These are phyloP conservation scores for Acrobasis consociella DNA, from an alignment of 2,888 invertebrate species.

Conservation along the genomic window DNA sequence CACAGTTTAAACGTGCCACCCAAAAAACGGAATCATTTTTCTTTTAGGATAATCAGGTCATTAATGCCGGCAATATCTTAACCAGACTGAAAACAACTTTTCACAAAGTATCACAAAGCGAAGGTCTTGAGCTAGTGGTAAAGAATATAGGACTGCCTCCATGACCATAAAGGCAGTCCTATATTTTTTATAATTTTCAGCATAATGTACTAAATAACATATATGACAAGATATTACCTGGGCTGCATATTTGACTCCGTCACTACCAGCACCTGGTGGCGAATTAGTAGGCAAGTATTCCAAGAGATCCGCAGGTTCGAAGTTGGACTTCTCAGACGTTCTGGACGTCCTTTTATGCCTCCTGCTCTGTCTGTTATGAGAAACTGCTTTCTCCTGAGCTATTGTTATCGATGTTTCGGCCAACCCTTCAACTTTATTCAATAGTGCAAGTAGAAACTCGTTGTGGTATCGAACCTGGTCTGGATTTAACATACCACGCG, in stretches of 20 bases:
- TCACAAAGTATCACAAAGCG: too few relatives aligned
- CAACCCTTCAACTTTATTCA: conserved; percentile 87
- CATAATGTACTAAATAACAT: too few relatives aligned
- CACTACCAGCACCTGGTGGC: conserved; percentile 76
- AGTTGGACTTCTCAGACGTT: conserved; percentile 82
- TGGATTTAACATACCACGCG: conserved; percentile 86
- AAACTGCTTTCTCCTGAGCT: conserved; percentile 68
- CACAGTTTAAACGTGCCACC: too few relatives aligned
- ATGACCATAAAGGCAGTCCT: too few relatives aligned
- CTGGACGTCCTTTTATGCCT: conserved; percentile 80
- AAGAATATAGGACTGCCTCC: too few relatives aligned
- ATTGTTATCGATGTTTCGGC: conserved; percentile 71
- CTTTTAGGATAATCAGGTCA: too few relatives aligned
- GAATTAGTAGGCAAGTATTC: conserved; percentile 83
- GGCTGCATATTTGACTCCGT: conserved; percentile 76
- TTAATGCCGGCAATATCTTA: too few relatives aligned
- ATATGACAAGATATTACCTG: conserved; percentile 49
- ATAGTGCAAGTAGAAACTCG: conserved; percentile 90
- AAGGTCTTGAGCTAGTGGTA: too few relatives aligned
- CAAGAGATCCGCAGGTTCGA: conserved; percentile 83
- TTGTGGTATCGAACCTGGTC: conserved; percentile 93
- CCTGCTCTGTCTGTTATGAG: conserved; percentile 70
- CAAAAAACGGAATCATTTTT: too few relatives aligned
- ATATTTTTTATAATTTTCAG: too few relatives aligned
- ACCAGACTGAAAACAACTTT: too few relatives aligned